Base-by-base conservation (phyloP, 2,888 invertebrate genomes). In the Chymomyza fuscimana region DNA sequence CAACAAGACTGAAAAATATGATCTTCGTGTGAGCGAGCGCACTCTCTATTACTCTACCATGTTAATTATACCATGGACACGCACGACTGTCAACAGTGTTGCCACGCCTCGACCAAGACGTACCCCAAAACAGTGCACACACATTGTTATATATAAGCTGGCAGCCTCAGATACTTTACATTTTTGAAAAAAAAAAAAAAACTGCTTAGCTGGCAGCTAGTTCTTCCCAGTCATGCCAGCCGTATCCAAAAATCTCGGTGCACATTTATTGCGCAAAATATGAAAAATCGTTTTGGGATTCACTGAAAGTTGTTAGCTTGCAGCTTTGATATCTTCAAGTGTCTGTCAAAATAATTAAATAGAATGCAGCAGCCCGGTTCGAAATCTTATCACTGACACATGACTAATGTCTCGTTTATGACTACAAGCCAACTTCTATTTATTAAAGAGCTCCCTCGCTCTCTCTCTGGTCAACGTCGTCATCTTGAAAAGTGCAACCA, bases 291-390 rank as follows among this genome's bases (percentile, higher is more conserved):
- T 82, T 78, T 64, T 46, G 50, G 56, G 40, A 6, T 22, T 25
- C 19, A 19, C 25, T 16, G 40, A 16, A 12, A 36, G 51, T 61
- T 67, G 54, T 72, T 71, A 29, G 46, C 25, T 50, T 67, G 46
- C 58, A 22, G 36, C 58, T 60, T 25, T 54, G 50, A 25, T 77
- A 72, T 82, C 79, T 79, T 77, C 74, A 74, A 86, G 86, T 87
- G 78, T 66, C 86, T 86, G 88, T 86, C 86, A 86, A 84, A 86
- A 86, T 86, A 86, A 87, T 87, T 87, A 86, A 87, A 86, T 74
- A 75, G 72, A 86, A 80, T 84, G 81, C 82, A 80, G 77, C 76
- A 40, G 40, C 65, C 63, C 52, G 63, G 32, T 51, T 63, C 80
- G 73, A 68, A 73, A 58, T 76, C 72, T 77, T 84, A 86, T 84